A percentile compares a stretch with the other conserved stretches of the same genome.
phyloP scores from a whole-genome alignment of 92 coral and sea anemone species.

The Palythoa heliodiscus region DNA sequence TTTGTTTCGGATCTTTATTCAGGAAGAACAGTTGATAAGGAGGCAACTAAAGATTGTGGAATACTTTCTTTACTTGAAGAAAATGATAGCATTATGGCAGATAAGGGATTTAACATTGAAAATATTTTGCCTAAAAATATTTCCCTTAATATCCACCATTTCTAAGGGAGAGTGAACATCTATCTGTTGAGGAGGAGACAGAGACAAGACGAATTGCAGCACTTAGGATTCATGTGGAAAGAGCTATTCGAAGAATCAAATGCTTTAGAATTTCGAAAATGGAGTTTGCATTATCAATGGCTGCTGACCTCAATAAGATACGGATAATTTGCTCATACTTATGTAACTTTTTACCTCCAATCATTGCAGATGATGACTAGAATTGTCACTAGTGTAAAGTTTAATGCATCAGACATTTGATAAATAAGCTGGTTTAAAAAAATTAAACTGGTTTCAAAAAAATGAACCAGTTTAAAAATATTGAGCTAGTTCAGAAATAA shows the following conservation, averaged over 20 bases:
- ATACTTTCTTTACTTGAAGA: slow-evolving; percentile 54
- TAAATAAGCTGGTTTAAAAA: too few species aligned
- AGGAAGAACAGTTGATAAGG: slow-evolving; percentile 71
- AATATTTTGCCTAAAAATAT: slow-evolving; percentile 46
- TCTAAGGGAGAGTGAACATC: slow-evolving; percentile 57
- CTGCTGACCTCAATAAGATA: slow-evolving; percentile 37
- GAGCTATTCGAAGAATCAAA: slow-evolving; percentile 17
- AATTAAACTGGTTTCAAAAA: too few species aligned
- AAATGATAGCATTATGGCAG: slow-evolving; percentile 45
- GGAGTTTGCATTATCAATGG: slow-evolving; percentile 60
- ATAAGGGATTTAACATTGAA: slow-evolving; percentile 56
- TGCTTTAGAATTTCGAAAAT: slow-evolving; percentile 58
- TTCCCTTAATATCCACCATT: slow-evolving; percentile 65
- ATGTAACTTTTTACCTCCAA: slow-evolving; percentile 44
- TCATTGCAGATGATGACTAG: slow-evolving; percentile 56
- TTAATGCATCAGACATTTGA: neutral
- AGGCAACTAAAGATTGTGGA: slow-evolving; percentile 62
- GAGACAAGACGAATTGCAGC: slow-evolving; percentile 60
- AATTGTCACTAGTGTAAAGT: slow-evolving; percentile 1
- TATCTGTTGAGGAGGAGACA: slow-evolving; percentile 57
- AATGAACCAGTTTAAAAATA: too few species aligned
- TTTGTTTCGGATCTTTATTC: slow-evolving; percentile 70
- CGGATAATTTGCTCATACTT: slow-evolving; percentile 46
- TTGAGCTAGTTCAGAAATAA: too few species aligned
- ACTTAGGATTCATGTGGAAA: slow-evolving; percentile 30